Evolutionary conservation across 92 coral and sea anemone species (phyloP).

Genomic region (Ricordea florida): DNA sequence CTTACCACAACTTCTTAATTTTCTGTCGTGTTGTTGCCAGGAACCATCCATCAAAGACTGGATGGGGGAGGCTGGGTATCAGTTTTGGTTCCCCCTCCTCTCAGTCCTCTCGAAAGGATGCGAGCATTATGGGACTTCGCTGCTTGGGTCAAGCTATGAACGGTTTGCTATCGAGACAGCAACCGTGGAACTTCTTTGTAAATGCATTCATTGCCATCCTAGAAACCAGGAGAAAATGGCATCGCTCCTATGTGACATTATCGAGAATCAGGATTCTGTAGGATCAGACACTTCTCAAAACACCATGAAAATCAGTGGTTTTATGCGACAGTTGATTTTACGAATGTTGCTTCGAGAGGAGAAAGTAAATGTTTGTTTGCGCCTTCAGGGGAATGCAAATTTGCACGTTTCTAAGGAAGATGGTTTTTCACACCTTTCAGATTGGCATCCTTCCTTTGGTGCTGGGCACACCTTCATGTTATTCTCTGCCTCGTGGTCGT

Average conservation of each 20-base stretch:
- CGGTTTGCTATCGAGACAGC: slow-evolving; percentile 88
- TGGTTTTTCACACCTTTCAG: slow-evolving; percentile 70
- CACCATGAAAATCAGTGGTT: slow-evolving; percentile 62
- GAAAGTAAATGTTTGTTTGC: slow-evolving; percentile 67
- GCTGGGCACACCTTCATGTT: slow-evolving; percentile 82
- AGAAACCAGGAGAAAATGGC: slow-evolving; percentile 84
- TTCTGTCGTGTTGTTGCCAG: slow-evolving; percentile 72
- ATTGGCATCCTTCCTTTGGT: slow-evolving; percentile 98
- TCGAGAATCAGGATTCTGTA: slow-evolving; percentile 43
- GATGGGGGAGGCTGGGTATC: slow-evolving; percentile 71
- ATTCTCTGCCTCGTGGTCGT: slow-evolving; percentile 64
- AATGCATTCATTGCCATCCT: slow-evolving; percentile 80
- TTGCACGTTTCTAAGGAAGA: slow-evolving; percentile 49
- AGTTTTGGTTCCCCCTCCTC: slow-evolving; percentile 80
- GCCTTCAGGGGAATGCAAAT: slow-evolving; percentile 52
- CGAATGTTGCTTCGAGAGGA: slow-evolving; percentile 86
- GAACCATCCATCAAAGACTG: slow-evolving; percentile 79
- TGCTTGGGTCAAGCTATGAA: slow-evolving; percentile 51
- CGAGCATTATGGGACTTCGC: not conserved
- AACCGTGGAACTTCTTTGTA: slow-evolving; percentile 68
- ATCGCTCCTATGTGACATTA: slow-evolving; percentile 74
- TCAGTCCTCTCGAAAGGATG: slow-evolving; percentile 63
- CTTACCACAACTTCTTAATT: slow-evolving; percentile 71
- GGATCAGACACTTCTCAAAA: slow-evolving; percentile 2
- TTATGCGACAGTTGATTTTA: slow-evolving; percentile 83